Base-by-base conservation (phyloP, 2,797 vertebrate species). In the Prunella strophiata region DNA sequence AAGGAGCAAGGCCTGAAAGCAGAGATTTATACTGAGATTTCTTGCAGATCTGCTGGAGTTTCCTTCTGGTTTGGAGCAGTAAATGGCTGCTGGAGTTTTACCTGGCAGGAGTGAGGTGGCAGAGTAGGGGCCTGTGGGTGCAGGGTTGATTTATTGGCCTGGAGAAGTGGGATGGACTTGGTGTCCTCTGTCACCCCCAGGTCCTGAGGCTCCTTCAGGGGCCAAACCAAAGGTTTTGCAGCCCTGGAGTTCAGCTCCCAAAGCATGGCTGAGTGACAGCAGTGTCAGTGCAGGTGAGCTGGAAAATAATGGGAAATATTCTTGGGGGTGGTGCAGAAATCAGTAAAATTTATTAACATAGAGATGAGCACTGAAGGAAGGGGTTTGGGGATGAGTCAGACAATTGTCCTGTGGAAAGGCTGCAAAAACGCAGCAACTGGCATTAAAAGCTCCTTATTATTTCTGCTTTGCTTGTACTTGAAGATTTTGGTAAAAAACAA, bases 131-230 rank as follows among this genome's bases (percentile, higher is more conserved):
- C 18, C 7, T 36, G 34, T 7, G 52, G 61, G 43, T 38, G 29
- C 26, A 42, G 57, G 14, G 20, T 3, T 26, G 34, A 5, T 36
- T 73, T 68, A 2, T 26, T 52, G 32, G 45, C 67, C 59, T 45
- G 0, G 1, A 16, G 15, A 43, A 12, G 0, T 3, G 30, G n/a
- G 9, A 13, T 36, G 36, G 29, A 7, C 4, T 0, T 9, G 1
- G 36, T 48, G 23, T 59, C 29, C 54, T 75, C 38, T 51, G 40
- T n/a, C 30, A 71, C 70, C 40, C 65, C 23, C 38, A 2, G 5
- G 13, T 34, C 30, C 29, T 59, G 0, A 1, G 50, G 25, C 30
- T 51, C 29, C 38, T 30, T 8, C 40, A 48, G 73, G 22, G 20
- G 21, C 11, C 26, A 79, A 57, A 55, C 5, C 19, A 23, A 42